Percentiles rank a stretch among this genome's conserved stretches.
Evolutionary conservation across 2,797 vertebrate species (phyloP).

Genomic region (Sebastes jordani): DNA sequence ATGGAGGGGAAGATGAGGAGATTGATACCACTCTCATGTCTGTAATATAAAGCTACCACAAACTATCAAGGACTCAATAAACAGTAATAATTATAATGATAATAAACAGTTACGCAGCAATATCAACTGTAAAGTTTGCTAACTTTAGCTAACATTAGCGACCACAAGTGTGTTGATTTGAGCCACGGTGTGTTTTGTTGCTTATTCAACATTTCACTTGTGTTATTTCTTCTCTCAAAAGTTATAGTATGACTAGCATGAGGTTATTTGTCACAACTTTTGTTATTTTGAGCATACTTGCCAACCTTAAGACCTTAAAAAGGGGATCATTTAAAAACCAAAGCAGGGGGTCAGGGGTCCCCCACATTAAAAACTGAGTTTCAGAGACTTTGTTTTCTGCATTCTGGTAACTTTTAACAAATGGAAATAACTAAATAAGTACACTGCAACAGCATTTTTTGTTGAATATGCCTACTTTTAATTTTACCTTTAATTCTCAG

Average conservation of each 20-base stretch:
- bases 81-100: background rate
- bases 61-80: background rate
- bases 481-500: too few relatives aligned
- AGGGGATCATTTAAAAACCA: too few relatives aligned
- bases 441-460: too few relatives aligned
- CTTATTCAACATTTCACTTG: background rate
- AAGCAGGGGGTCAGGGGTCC: too few relatives aligned
- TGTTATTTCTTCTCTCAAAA: background rate
- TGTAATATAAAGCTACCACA: background rate
- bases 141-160: background rate
- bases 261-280: background rate
- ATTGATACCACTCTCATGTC: too few relatives aligned
- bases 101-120: background rate
- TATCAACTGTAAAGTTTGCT: background rate
- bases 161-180: background rate
- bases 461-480: too few relatives aligned
- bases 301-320: too few relatives aligned
- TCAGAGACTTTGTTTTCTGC: too few relatives aligned
- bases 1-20: background rate
- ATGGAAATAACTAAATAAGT: too few relatives aligned
- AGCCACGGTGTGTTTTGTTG: background rate
- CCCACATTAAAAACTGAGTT: too few relatives aligned
- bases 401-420: too few relatives aligned
- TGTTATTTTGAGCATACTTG: too few relatives aligned
- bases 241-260: background rate